Evolutionary conservation across 2,113 vertebrate species (phyloP).

Genomic region (Tenebrosternarchus preto): DNA sequence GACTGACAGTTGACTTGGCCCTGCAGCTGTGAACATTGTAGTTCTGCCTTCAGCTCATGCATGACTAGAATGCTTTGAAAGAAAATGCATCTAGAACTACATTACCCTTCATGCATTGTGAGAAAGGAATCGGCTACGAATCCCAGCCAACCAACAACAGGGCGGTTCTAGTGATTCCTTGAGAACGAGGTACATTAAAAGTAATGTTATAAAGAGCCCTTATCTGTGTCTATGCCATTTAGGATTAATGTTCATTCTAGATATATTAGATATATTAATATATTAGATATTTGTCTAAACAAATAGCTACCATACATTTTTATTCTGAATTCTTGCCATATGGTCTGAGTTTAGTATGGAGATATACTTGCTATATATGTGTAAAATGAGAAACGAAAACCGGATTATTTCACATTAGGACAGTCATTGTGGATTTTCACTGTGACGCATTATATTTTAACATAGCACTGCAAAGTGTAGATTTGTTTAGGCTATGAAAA

Average conservation of each 20-base stretch:
- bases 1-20: constrained; percentile 55
- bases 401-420: not conserved
- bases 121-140: not conserved
- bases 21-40: constrained; percentile 30
- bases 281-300: too few species aligned
- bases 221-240: not conserved
- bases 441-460: not conserved
- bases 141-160: constrained; percentile 10
- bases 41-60: constrained; percentile 16
- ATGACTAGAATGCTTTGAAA: too few species aligned
- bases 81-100: constrained; percentile 35
- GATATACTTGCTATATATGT: not conserved
- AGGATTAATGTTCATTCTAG: not conserved
- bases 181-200: not conserved
- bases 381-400: not conserved
- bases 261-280: not conserved
- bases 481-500: not conserved
- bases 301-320: not conserved
- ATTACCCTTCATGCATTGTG: constrained; percentile 51
- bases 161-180: constrained; percentile 18
- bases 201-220: not conserved
- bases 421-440: not conserved
- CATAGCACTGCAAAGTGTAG: not conserved
- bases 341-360: not conserved
- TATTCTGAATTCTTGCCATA: not conserved